Conservation (phyloP, 1,140 invertebrate species). For the Dendrolimus punctatus region DNA sequence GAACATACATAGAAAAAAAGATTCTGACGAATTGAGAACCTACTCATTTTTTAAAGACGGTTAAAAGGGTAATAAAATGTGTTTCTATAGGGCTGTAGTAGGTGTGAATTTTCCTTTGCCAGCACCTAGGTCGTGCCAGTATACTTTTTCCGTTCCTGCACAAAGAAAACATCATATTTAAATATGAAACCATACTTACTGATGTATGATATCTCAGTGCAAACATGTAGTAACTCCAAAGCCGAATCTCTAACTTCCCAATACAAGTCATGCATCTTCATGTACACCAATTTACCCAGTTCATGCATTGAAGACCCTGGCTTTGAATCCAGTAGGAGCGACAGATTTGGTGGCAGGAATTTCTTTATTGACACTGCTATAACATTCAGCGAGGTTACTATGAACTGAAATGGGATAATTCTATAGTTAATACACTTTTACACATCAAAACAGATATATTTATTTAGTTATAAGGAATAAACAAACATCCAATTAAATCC, state of each 20-base stretch:
- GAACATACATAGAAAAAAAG: no score
- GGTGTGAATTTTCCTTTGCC: no score
- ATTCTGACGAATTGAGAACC: no score
- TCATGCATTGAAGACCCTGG: conserved; percentile 76
- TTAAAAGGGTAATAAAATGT: no score
- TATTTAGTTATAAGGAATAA: no score
- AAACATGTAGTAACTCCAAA: conserved; percentile 79
- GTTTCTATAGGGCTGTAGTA: no score
- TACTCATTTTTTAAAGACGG: no score
- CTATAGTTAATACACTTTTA: no score
- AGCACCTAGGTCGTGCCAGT: no score
- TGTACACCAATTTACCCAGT: conserved; percentile 77
- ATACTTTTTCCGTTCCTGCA: no score
- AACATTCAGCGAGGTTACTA: conserved; percentile 78
- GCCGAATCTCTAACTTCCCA: conserved; percentile 85
- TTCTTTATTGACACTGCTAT: conserved; percentile 79
- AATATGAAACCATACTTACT: conserved; percentile 70
- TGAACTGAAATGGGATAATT: conserved; percentile 68
- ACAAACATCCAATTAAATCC: no score
- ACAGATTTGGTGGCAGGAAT: conserved; percentile 83
- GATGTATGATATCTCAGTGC: conserved; percentile 77
- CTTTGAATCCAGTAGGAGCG: conserved; percentile 76
- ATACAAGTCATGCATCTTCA: conserved; percentile 78
- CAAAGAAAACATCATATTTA: background rate
- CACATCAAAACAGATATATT: no score